A percentile compares a stretch with the other conserved stretches of the same genome.
phyloP scores from a whole-genome alignment of 2,888 invertebrate species.

The Tinea trinotella region DNA sequence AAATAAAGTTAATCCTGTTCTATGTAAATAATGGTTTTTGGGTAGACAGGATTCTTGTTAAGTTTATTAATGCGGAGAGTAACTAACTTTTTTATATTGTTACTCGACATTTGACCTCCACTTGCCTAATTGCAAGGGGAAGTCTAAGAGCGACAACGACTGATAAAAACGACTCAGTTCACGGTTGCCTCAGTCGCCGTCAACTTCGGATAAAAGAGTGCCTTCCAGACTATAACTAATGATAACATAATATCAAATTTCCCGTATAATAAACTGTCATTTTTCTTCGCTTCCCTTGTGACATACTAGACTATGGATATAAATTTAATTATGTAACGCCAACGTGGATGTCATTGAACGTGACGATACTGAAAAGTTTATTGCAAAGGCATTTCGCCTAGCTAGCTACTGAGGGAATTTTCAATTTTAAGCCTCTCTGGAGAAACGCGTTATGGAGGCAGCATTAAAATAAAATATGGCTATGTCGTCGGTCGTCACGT shows the following conservation, averaged over 20 bases:
- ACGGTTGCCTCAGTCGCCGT: no score
- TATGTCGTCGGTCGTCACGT: constrained; percentile 61
- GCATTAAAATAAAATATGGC: constrained; percentile 65
- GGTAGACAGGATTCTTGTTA: no score
- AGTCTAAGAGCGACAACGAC: no score
- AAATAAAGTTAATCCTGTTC: no score
- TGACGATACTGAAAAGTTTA: constrained; percentile 18
- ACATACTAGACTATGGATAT: constrained; percentile 8
- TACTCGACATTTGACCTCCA: no score
- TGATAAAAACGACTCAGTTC: no score
- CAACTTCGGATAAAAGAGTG: background rate
- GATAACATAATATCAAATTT: constrained; percentile 8
- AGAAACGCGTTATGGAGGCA: constrained; percentile 39
- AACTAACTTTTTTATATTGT: no score
- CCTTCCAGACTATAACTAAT: background rate
- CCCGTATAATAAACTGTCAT: constrained; percentile 3
- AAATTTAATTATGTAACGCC: constrained; percentile 16
- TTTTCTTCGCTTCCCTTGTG: constrained; percentile 12
- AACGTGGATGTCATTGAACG: constrained; percentile 6
- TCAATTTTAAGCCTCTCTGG: constrained; percentile 62
- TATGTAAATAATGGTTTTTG: no score
- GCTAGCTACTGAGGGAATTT: constrained; percentile 45
- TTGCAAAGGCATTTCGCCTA: constrained; percentile 18
- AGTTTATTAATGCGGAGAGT: no score
- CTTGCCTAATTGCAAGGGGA: no score